These are phyloP conservation scores for Papilio polyxenes DNA, from an alignment of 1,140 invertebrate genomes.

Conservation along the genomic window DNA sequence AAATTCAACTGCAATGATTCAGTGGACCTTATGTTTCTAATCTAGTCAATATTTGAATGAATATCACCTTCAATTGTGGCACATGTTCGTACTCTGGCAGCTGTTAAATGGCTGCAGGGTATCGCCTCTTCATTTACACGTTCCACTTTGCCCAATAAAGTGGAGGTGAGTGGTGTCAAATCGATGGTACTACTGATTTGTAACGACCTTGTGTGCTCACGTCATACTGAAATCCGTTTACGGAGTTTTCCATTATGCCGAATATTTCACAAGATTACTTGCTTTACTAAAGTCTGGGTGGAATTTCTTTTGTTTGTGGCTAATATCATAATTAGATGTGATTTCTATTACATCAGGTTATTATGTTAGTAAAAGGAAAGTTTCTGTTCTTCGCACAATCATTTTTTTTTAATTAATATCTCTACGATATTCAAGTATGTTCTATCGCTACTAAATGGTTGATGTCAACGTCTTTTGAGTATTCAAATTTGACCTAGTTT, in stretches of 20 bases:
- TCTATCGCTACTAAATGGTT: background rate
- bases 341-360: background rate
- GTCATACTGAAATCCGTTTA: slow-evolving; percentile 42
- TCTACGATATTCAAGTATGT: background rate
- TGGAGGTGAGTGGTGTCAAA: slow-evolving; percentile 73
- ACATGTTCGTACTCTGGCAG: slow-evolving; percentile 61
- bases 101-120: slow-evolving; percentile 67
- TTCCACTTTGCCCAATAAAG: slow-evolving; percentile 74
- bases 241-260: slow-evolving; percentile 49
- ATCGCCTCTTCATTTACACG: slow-evolving; percentile 74
- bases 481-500: slow-evolving; percentile 21
- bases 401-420: background rate
- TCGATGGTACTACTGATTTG: slow-evolving; percentile 61
- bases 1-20: background rate
- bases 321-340: background rate
- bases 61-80: slow-evolving; percentile 70
- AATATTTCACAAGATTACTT: background rate
- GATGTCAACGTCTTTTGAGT: background rate
- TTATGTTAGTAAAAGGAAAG: background rate
- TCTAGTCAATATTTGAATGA: slow-evolving; percentile 64
- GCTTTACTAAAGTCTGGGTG: background rate
- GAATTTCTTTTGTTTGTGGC: background rate
- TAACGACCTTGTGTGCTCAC: slow-evolving; percentile 58
- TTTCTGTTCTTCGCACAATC: background rate
- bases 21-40: slow-evolving; percentile 42